A percentile compares a stretch with the other conserved stretches of the same genome.
Evolutionary conservation across 2,888 invertebrate species (phyloP).

Genomic region (Stenichneumon culpator): DNA sequence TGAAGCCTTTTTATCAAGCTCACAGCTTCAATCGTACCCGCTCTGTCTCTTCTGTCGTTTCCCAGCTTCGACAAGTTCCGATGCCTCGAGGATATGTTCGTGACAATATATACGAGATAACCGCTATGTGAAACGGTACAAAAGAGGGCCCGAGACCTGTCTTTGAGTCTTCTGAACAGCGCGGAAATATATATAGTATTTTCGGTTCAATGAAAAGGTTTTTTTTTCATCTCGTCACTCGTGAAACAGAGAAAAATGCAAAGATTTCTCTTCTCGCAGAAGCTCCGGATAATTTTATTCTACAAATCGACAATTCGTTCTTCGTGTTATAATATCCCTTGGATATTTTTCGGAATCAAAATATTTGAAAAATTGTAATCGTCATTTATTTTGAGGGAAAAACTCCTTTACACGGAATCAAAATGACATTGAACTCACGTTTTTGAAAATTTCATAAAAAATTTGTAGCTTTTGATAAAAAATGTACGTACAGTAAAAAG

Average conservation of each 20-base stretch:
- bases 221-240: neutral
- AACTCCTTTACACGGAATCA: no score
- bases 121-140: constrained; percentile 25
- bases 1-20: constrained; percentile 63
- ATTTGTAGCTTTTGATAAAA: no score
- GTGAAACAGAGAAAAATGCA: neutral
- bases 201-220: constrained; percentile 17
- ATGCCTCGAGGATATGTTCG: constrained; percentile 50
- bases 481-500: no score
- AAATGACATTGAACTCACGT: no score
- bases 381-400: no score
- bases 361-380: neutral
- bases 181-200: no score
- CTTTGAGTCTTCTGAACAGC: constrained; percentile 9
- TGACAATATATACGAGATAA: constrained; percentile 38
- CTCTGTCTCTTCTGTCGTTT: constrained; percentile 23
- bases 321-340: neutral
- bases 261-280: constrained; percentile 7
- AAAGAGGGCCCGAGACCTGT: constrained; percentile 32
- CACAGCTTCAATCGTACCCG: constrained; percentile 32
- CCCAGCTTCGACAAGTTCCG: constrained; percentile 39
- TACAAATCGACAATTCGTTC: neutral
- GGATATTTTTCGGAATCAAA: no score
- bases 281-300: neutral
- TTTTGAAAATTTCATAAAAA: no score